phyloP scores from a whole-genome alignment of 2,797 vertebrate species.

The Balearica regulorum region DNA sequence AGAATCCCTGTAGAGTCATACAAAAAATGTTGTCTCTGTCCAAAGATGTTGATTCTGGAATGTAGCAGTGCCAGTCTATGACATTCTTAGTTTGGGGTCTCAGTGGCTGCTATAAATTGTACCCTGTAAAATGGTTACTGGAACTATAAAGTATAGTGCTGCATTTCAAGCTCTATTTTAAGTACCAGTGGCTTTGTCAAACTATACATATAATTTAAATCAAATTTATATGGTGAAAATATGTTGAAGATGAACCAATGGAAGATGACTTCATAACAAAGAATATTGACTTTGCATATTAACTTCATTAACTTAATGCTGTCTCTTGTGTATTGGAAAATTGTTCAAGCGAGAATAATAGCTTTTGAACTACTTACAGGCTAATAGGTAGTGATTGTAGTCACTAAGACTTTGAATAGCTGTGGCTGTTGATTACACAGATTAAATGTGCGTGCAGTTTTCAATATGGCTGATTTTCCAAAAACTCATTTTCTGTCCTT shows the following conservation, averaged over 20 bases:
- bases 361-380: constrained; percentile 52
- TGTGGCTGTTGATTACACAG: constrained; percentile 51
- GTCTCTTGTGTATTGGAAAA: constrained; percentile 37
- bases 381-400: constrained; percentile 56
- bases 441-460: constrained; percentile 48
- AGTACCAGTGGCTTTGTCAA: constrained; percentile 1
- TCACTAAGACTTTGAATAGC: constrained; percentile 45
- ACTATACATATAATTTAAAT: not conserved
- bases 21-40: constrained; percentile 50
- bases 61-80: constrained; percentile 13
- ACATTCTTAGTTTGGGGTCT: constrained; percentile 30
- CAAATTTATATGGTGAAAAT: not conserved
- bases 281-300: constrained; percentile 39
- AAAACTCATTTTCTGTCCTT: constrained; percentile 37
- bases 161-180: constrained; percentile 29
- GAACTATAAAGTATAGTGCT: not conserved
- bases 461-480: constrained; percentile 40
- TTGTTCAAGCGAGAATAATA: constrained; percentile 61
- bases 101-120: constrained; percentile 24
- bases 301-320: constrained; percentile 50
- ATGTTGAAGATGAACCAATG: not conserved
- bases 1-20: constrained; percentile 36
- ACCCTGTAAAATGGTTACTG: constrained; percentile 11
- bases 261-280: not conserved
- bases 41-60: constrained; percentile 59